Evolutionary conservation across 2,888 invertebrate genomes (phyloP).

Genomic region (Troilus luridus): DNA sequence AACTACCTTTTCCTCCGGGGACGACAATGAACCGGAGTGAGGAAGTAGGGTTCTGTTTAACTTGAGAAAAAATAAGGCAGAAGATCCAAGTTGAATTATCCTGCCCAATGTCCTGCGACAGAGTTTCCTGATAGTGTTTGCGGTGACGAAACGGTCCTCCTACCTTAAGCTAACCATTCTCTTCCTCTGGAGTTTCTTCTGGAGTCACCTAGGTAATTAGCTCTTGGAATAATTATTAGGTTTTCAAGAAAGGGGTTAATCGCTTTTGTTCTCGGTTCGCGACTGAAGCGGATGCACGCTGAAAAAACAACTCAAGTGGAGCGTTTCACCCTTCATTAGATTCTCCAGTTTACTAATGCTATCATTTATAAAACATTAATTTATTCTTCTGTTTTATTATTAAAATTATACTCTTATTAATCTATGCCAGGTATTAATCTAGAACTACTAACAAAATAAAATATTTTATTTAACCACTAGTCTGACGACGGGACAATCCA

Average conservation of each 20-base stretch:
- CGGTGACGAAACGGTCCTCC: not conserved
- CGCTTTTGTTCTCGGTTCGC: conserved; percentile 32
- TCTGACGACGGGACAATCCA: too few relatives aligned
- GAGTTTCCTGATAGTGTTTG: not conserved
- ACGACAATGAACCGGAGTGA: conserved; percentile 8
- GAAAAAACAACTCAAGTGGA: not conserved
- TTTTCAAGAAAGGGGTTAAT: not conserved
- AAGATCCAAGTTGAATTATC: conserved; percentile 12
- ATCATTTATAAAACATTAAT: not conserved
- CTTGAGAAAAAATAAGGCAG: not conserved
- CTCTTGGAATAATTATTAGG: not conserved
- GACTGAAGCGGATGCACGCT: not conserved
- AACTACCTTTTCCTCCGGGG: conserved; percentile 21
- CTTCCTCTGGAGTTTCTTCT: conserved; percentile 7
- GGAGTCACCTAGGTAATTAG: not conserved
- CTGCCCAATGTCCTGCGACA: conserved; percentile 35
- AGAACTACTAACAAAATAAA: too few relatives aligned
- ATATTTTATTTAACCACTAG: too few relatives aligned
- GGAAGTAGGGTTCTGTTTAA: conserved; percentile 35
- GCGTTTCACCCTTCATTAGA: not conserved
- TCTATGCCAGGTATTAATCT: too few relatives aligned
- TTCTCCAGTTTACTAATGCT: not conserved
- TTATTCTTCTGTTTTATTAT: not conserved
- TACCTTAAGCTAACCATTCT: not conserved
- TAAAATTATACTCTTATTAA: too few relatives aligned